Conservation (phyloP, 2,888 invertebrate species). For the Leucozona laternaria region DNA sequence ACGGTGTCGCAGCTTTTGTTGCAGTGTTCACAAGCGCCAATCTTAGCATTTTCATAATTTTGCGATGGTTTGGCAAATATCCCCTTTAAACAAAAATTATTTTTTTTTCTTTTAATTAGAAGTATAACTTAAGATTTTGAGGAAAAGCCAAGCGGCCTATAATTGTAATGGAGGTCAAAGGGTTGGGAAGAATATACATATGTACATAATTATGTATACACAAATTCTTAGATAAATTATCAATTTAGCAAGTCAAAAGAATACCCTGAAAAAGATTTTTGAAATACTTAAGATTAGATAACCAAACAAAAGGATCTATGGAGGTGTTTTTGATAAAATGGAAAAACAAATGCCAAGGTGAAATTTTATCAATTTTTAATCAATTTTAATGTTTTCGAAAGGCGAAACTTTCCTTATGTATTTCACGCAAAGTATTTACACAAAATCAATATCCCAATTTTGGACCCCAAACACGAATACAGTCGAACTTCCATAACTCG, state of each 20-base stretch:
- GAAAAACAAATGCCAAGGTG: no score
- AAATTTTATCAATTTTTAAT: no score
- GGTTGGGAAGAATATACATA: no score
- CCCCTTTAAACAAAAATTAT: slow-evolving; percentile 38
- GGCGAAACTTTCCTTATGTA: no score
- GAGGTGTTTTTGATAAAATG: no score
- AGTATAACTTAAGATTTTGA: background rate
- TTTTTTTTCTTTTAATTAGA: background rate
- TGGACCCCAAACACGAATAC: no score
- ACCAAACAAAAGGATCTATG: background rate
- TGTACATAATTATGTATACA: no score
- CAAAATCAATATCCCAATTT: no score
- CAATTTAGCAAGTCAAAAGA: background rate
- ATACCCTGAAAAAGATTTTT: background rate
- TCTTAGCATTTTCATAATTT: slow-evolving; percentile 13
- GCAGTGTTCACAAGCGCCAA: slow-evolving; percentile 75
- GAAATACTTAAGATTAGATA: background rate
- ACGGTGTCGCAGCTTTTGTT: slow-evolving; percentile 75
- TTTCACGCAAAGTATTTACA: no score
- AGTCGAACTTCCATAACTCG: no score
- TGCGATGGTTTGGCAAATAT: slow-evolving; percentile 30
- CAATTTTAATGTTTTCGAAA: no score
- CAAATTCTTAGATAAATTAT: no score
- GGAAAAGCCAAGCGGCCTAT: background rate
- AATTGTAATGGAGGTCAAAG: background rate